These are phyloP conservation scores for Harpagifer antarcticus DNA, from an alignment of 2,797 vertebrate genomes.

Conservation along the genomic window DNA sequence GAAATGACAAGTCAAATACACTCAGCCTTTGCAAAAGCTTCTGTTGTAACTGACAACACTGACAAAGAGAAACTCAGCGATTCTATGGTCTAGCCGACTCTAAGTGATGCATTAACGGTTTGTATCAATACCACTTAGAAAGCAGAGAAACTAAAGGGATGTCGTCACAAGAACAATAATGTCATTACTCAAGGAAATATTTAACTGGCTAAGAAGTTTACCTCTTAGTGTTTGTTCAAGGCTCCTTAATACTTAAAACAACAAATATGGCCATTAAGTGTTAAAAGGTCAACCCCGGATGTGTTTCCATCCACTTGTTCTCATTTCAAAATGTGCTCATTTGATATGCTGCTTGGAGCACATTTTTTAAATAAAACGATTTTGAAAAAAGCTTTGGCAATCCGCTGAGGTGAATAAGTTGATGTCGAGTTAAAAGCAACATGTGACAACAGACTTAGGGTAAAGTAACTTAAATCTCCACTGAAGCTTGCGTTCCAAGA, in stretches of 20 bases:
- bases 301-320: neutral
- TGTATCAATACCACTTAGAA: neutral
- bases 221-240: neutral
- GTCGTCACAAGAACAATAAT: neutral
- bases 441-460: neutral
- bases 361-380: no score
- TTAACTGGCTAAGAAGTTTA: neutral
- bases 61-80: constrained; percentile 20
- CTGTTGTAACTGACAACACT: constrained; percentile 33
- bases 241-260: neutral
- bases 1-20: constrained; percentile 56
- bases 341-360: no score
- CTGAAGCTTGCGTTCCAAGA: neutral
- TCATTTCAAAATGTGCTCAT: no score
- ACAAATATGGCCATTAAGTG: neutral
- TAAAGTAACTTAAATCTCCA: neutral
- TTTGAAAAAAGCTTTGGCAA: no score
- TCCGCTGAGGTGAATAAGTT: neutral
- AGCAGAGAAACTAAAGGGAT: neutral
- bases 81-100: constrained; percentile 27
- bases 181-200: neutral
- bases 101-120: constrained; percentile 16
- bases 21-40: constrained; percentile 36
- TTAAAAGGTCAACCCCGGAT: neutral
- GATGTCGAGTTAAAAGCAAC: no score